Percentiles rank a stretch among this genome's conserved stretches.
These are phyloP conservation scores for Dromaius novaehollandiae DNA, from an alignment of 2,113 vertebrate species.

Conservation along the genomic window DNA sequence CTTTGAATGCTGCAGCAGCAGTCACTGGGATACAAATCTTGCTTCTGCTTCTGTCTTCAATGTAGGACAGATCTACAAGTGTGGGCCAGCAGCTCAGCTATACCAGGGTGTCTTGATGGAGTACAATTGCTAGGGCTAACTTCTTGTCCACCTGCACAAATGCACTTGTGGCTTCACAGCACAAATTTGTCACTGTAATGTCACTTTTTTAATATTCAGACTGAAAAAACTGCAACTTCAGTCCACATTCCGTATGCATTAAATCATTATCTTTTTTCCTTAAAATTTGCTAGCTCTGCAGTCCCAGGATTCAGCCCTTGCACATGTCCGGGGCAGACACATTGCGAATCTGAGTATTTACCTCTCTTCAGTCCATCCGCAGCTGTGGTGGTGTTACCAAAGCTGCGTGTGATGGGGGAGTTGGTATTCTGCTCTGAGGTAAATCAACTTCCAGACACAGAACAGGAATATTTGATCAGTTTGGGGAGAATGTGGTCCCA, in stretches of 20 bases:
- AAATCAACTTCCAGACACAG: not conserved
- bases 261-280: not conserved
- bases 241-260: not conserved
- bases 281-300: not conserved
- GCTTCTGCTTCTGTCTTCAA: not conserved
- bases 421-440: not conserved
- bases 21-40: not conserved
- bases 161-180: not conserved
- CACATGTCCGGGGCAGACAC: fast-evolving
- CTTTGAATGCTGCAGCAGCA: not conserved
- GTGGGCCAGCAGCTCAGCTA: not conserved
- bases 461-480: not conserved
- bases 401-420: not conserved
- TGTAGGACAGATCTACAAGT: not conserved
- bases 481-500: not conserved
- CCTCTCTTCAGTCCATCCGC: not conserved
- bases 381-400: not conserved
- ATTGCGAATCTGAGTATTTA: not conserved
- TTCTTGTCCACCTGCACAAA: not conserved
- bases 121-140: not conserved
- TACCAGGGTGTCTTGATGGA: not conserved
- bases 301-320: not conserved
- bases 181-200: not conserved
- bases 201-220: not conserved
- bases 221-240: not conserved